Percentiles rank a stretch among this genome's conserved stretches.
Conservation (phyloP, 2,888 invertebrate species). For the Notodonta ziczac region DNA sequence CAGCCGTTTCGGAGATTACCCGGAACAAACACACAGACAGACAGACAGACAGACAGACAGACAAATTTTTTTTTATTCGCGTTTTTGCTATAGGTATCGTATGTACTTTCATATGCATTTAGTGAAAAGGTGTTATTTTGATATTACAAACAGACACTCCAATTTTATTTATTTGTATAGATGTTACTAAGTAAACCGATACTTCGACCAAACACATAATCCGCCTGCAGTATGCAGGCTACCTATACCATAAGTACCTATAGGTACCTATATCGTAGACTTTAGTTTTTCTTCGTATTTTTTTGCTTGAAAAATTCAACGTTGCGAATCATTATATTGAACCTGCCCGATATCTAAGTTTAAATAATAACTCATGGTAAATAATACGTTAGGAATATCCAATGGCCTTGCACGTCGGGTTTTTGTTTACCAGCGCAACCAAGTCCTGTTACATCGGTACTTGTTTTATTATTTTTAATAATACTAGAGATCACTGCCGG, state of each 20-base stretch:
- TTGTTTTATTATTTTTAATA: conserved; percentile 27
- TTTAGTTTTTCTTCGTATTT: neutral
- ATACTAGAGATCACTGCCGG: conserved; percentile 22
- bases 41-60: no score
- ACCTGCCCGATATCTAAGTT: conserved; percentile 17
- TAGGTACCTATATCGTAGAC: neutral
- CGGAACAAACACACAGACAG: no score
- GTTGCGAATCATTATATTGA: conserved; percentile 12
- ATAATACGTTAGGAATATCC: conserved; percentile 23
- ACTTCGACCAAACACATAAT: no score
- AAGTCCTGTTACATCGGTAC: conserved; percentile 37
- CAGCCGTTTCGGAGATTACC: no score
- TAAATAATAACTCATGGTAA: conserved; percentile 24
- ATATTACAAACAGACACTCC: no score
- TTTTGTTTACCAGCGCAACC: conserved; percentile 27
- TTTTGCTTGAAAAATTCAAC: neutral
- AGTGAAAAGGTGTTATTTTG: no score
- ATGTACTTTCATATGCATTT: no score
- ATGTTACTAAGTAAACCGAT: no score
- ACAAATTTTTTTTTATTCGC: no score
- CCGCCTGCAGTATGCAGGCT: neutral
- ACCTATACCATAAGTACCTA: neutral
- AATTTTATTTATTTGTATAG: no score
- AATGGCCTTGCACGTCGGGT: conserved; percentile 36
- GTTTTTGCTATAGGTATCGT: no score